A percentile compares a stretch with the other conserved stretches of the same genome.
Conservation (phyloP, 2,113 vertebrate species). For the Malurus alboscapulatus region DNA sequence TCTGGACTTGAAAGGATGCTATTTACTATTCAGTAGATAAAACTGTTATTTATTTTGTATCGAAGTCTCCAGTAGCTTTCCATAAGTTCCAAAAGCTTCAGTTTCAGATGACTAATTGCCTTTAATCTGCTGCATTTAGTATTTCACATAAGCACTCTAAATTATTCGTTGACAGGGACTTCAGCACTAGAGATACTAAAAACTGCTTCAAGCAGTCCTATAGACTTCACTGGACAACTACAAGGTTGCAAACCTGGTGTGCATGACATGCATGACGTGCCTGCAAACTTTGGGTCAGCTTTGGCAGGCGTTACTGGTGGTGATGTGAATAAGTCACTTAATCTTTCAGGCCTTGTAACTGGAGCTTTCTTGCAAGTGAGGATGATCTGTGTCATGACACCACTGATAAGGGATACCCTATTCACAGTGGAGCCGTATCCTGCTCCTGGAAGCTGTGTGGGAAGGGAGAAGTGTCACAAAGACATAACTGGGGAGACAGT, state of each 20-base stretch:
- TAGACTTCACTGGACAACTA: neutral
- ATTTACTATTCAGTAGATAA: neutral
- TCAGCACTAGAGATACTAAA: neutral
- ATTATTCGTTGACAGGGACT: neutral
- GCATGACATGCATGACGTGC: rapidly evolving
- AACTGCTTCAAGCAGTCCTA: neutral
- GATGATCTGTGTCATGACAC: neutral
- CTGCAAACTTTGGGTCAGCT: neutral
- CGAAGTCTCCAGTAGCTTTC: neutral
- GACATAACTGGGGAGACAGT: rapidly evolving
- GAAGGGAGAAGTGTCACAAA: neutral
- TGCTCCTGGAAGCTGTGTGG: neutral
- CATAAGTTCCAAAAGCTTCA: neutral
- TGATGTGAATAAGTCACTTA: neutral
- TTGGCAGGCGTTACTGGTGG: neutral
- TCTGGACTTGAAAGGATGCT: neutral
- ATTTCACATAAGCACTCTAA: neutral
- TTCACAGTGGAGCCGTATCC: neutral
- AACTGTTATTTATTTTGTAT: neutral
- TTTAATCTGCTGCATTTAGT: neutral
- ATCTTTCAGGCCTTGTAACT: neutral
- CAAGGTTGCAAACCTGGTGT: neutral
- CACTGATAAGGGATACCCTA: neutral
- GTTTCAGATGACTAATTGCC: neutral
- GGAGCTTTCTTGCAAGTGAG: neutral